Evolutionary conservation across 2,888 invertebrate genomes (phyloP).

Genomic region (Podotricha telesiphe): DNA sequence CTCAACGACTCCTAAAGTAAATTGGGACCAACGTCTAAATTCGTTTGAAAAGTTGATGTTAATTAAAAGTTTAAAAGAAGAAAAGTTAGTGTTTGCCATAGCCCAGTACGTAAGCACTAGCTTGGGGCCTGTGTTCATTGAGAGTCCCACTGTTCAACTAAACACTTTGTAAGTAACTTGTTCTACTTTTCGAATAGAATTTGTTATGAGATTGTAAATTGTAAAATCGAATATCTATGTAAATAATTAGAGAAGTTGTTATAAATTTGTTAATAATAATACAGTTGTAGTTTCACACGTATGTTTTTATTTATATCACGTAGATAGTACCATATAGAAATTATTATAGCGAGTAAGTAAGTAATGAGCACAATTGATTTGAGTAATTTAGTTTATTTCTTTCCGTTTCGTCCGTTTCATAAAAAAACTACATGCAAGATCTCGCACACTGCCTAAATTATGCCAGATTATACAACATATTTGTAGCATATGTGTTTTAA

Average conservation of each 20-base stretch:
- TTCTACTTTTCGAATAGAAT: background rate
- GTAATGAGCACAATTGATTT: no score
- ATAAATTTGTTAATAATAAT: background rate
- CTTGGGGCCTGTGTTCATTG: conserved; percentile 91
- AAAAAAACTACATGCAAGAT: no score
- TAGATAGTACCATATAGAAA: no score
- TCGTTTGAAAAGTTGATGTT: conserved; percentile 92
- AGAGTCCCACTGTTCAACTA: conserved; percentile 90
- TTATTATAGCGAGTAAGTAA: no score
- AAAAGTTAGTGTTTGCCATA: conserved; percentile 91
- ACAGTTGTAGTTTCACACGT: background rate
- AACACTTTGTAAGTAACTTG: conserved; percentile 82
- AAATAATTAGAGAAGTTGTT: background rate
- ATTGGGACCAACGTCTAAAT: conserved; percentile 86
- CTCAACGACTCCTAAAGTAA: conserved; percentile 53
- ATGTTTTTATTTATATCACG: background rate
- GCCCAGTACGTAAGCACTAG: conserved; percentile 90
- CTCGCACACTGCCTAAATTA: no score
- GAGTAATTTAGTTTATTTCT: no score
- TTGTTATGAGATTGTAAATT: background rate
- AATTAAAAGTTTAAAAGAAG: conserved; percentile 89
- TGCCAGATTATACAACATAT: no score
- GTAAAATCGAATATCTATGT: background rate
- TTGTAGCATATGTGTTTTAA: no score
- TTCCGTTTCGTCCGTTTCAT: no score